phyloP scores from a whole-genome alignment of 2,888 invertebrate genomes.

The Rhorus exstirpatorius region DNA sequence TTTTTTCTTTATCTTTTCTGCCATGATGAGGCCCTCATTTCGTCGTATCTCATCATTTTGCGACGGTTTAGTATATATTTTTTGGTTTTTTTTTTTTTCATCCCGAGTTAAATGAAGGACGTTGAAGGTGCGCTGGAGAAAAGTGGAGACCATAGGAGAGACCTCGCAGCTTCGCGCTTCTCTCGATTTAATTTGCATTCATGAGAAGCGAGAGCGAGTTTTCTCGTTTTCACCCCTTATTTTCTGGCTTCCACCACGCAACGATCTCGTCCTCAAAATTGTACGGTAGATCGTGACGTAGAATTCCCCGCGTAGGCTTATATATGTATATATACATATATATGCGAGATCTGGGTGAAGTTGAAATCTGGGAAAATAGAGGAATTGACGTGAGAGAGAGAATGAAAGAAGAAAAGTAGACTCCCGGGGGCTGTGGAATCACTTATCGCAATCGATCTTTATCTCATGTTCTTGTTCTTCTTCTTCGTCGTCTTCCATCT shows the following conservation, averaged over 20 bases:
- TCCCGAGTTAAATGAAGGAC: constrained; percentile 64
- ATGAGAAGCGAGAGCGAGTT: constrained; percentile 77
- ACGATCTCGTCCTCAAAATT: constrained; percentile 75
- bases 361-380: constrained; percentile 37
- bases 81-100: constrained; percentile 35
- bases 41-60: constrained; percentile 48
- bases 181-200: constrained; percentile 85
- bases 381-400: constrained; percentile 16
- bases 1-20: background rate
- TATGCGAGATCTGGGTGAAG: constrained; percentile 17
- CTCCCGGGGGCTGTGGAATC: constrained; percentile 77
- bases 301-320: constrained; percentile 74
- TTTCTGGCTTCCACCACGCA: constrained; percentile 37
- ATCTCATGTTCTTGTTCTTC: constrained; percentile 35
- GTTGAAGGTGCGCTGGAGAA: constrained; percentile 36
- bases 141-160: constrained; percentile 43
- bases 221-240: constrained; percentile 63
- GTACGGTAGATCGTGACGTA: constrained; percentile 74
- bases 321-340: background rate
- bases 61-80: constrained; percentile 24
- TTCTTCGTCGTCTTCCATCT: constrained; percentile 6
- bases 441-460: constrained; percentile 81
- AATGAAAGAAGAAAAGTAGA: constrained; percentile 72
- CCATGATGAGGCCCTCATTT: constrained; percentile 29
- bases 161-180: constrained; percentile 61